These are phyloP conservation scores for Achlya flavicornis DNA, from an alignment of 2,888 invertebrate genomes.

Conservation along the genomic window DNA sequence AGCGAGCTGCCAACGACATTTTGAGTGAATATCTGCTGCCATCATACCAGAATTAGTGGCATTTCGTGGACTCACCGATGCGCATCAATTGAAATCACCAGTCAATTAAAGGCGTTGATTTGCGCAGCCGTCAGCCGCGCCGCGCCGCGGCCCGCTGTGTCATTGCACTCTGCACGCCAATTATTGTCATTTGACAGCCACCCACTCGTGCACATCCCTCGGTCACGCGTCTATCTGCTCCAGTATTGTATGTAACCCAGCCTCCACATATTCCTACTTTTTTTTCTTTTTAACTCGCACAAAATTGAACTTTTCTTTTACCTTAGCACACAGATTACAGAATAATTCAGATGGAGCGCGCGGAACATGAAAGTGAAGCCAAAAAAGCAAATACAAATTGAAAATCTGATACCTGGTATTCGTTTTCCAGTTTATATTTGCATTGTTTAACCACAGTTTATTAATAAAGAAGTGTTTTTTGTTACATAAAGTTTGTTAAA, in stretches of 20 bases:
- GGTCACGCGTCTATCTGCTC: conserved; percentile 26
- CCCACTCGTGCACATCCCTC: conserved; percentile 48
- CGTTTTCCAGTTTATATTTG: too few relatives aligned
- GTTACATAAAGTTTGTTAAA: too few relatives aligned
- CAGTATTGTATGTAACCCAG: background rate
- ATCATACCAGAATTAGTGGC: conserved; percentile 65
- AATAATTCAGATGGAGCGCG: too few relatives aligned
- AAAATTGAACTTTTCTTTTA: background rate
- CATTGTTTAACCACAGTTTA: too few relatives aligned
- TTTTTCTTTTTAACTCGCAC: background rate
- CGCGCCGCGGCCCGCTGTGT: conserved; percentile 41
- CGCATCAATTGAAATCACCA: conserved; percentile 76
- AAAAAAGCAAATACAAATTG: too few relatives aligned
- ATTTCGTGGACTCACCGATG: conserved; percentile 68
- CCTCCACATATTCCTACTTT: background rate
- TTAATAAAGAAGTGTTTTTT: too few relatives aligned
- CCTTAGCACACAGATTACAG: too few relatives aligned
- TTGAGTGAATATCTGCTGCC: conserved; percentile 75
- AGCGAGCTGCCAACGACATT: conserved; percentile 79
- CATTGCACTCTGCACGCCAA: conserved; percentile 63
- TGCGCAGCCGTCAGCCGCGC: conserved; percentile 35
- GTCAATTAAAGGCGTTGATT: conserved; percentile 72
- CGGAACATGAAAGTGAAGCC: too few relatives aligned
- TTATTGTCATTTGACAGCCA: conserved; percentile 71
- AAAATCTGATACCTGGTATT: too few relatives aligned